Evolutionary conservation across 2,113 vertebrate genomes (phyloP), one percentile per base, ranked within the genome.

Genomic region (Motacilla alba): DNA sequence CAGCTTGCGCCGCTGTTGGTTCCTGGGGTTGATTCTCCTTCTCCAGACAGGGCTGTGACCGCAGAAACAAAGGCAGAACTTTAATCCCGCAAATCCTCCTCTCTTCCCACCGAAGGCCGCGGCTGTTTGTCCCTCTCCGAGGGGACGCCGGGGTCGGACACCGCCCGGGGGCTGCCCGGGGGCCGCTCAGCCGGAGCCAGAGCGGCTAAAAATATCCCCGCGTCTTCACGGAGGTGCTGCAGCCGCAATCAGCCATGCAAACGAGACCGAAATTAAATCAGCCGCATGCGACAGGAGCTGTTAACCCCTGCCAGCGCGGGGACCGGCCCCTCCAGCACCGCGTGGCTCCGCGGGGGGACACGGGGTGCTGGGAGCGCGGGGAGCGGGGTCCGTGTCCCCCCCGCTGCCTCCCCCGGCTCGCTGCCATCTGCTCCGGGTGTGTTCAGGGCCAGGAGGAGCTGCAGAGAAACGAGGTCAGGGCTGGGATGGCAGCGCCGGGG

Each of bases 241-340:
- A n/a, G 85, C 62, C 53, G 47, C 76, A 3, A 72, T 62, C 86
- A 77, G 63, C 83, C 35, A 4, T 9, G 89, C 83, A 55, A 92
- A 95, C 3, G 14, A 73, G 44, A 16, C 19, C 8, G 0, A 78
- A 81, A 89, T 93, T 17, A 21, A 89, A 84, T 35, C 76, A 46
- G 75, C 64, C 9, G 9, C 60, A 4, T 8, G 43, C 18, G 9
- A 60, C 6, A 3, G 50, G 62, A 62, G 30, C 81, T 2, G 0
- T 66, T 53, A 83, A 93, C 70, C 86, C 70, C 5, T 41, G 17
- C 24, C 16, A 3, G 79, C 28, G 12, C 9, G 0, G 62, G 15
- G 41, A 28, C 1, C 0, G 0, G 2, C 6, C 14, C 41, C 28
- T 3, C n/a, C 2, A 1, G n/a, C 49, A 28, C 27, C 2, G 7